Conservation (phyloP, 2,113 vertebrate genomes). For the Tiliqua scincoides region DNA sequence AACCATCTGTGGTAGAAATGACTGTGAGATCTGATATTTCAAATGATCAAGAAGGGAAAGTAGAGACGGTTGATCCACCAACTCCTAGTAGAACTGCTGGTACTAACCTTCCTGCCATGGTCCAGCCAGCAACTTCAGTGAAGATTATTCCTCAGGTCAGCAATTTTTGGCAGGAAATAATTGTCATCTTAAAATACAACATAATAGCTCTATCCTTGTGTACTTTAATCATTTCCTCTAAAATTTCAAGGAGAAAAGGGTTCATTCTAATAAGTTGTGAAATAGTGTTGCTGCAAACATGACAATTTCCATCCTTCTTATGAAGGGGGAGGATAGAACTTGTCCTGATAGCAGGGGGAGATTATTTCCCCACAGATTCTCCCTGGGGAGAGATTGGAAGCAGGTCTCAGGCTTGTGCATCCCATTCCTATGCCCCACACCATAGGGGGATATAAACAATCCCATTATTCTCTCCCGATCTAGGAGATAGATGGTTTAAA, state of each 20-base stretch:
- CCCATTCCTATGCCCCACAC: too few species aligned
- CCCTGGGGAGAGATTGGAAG: not conserved
- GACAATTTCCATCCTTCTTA: not conserved
- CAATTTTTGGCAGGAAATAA: not conserved
- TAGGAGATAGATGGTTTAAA: too few species aligned
- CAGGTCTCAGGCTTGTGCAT: not conserved
- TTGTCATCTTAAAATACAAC: not conserved
- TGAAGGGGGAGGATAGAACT: not conserved
- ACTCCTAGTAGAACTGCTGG: conserved; percentile 42
- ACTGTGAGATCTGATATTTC: conserved; percentile 69
- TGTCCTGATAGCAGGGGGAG: not conserved
- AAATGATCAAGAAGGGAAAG: conserved; percentile 69
- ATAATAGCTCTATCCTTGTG: not conserved
- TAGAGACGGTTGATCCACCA: conserved; percentile 57
- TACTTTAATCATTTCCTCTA: not conserved
- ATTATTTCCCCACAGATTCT: not conserved
- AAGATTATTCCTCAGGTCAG: conserved; percentile 88
- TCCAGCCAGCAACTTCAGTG: conserved; percentile 70
- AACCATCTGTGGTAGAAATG: conserved; percentile 65
- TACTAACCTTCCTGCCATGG: conserved; percentile 39
- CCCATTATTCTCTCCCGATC: not conserved
- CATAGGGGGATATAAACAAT: not conserved
- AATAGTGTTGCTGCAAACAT: not conserved
- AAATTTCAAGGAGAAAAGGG: not conserved
- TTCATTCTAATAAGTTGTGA: not conserved